These are phyloP conservation scores for Elachura formosa DNA, from an alignment of 2,113 vertebrate species.

Conservation along the genomic window DNA sequence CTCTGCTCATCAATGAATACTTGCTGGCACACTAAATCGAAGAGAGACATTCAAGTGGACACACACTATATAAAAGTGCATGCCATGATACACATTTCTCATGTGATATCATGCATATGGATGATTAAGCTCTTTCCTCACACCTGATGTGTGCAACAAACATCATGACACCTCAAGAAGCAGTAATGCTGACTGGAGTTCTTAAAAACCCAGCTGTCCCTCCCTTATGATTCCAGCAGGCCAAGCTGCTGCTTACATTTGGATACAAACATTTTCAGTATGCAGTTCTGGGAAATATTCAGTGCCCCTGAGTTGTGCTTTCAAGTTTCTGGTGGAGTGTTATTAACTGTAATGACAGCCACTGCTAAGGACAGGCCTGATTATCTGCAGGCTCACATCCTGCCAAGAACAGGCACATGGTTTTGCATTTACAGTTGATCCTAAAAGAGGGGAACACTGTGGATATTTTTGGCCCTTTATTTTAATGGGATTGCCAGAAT, in stretches of 20 bases:
- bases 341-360: neutral
- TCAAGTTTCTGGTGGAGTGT: neutral
- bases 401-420: neutral
- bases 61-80: neutral
- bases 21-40: neutral
- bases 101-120: neutral
- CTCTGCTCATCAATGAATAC: neutral
- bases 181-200: neutral
- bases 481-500: conserved; percentile 20
- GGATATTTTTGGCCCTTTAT: neutral
- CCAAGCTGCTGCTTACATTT: neutral
- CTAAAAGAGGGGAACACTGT: neutral
- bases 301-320: neutral
- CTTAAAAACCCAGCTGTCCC: neutral
- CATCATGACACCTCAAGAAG: neutral
- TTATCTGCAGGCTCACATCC: neutral
- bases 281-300: neutral
- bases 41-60: neutral
- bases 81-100: neutral
- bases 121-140: neutral
- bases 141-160: neutral
- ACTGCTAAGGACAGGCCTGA: conserved; percentile 10
- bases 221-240: neutral
- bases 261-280: neutral
- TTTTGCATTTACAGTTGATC: neutral